phyloP scores from a whole-genome alignment of 2,888 invertebrate genomes.

The Acholoe squamosa region DNA sequence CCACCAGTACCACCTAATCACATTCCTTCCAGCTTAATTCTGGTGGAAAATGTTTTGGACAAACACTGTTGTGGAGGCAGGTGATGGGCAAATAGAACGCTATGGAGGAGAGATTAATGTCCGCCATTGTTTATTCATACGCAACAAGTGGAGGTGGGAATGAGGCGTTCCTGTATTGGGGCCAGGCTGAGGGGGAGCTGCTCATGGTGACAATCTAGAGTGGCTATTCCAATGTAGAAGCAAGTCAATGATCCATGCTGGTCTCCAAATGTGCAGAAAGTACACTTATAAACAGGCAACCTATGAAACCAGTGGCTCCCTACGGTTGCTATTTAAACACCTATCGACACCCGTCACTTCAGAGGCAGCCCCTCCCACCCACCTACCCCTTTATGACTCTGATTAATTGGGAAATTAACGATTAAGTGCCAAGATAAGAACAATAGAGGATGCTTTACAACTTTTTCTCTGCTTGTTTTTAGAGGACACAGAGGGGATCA shows the following conservation, averaged over 20 bases:
- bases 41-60: conserved; percentile 11
- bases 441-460: neutral
- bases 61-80: neutral
- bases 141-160: conserved; percentile 15
- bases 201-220: too few species aligned
- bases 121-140: conserved; percentile 9
- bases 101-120: neutral
- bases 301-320: too few species aligned
- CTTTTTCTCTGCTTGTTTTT: neutral
- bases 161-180: too few species aligned
- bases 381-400: neutral
- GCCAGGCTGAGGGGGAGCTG: too few species aligned
- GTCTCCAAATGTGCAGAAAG: neutral
- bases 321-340: neutral
- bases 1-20: neutral
- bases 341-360: neutral
- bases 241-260: too few species aligned
- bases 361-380: neutral
- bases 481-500: neutral
- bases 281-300: neutral
- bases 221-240: too few species aligned
- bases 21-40: neutral
- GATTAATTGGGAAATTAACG: neutral
- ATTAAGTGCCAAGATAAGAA: neutral
- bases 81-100: neutral